Evolutionary conservation across 2,797 vertebrate species (phyloP), one percentile per base, ranked within the genome.

Genomic region (Anguilla obscura): DNA sequence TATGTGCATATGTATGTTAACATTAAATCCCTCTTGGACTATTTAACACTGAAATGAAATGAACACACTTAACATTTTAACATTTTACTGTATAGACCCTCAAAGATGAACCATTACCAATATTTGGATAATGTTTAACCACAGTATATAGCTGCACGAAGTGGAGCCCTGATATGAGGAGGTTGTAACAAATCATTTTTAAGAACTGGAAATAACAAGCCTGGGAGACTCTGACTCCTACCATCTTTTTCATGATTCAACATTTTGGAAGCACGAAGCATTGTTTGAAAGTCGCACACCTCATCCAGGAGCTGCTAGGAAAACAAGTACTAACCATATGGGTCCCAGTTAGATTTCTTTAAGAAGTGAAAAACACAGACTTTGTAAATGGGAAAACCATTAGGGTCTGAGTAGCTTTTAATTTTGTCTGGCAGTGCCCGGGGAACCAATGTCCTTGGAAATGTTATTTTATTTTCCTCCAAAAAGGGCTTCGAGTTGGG

Each of bases 371-470:
- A 88, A 88, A 54, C 88, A 66, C 60, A 86, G 58, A 40, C 69
- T 66, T 88, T 50, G 58, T 63, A 88, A 60, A 88, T 86, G 88
- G 88, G 86, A 88, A 88, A 86, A 79, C 85, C 88, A 88, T 88
- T 86, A 88, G 45, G 76, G 56, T 54, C 58, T 71, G 48, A 48
- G 45, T 8, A 69, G 76, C 56, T 86, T 83, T 86, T 71, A 54
- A 50, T 83, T 69, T 83, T 71, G 56, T 66, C 85, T 80, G 18
- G 84, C 36, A 86, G 58, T 52, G 76, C 45, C 58, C 33, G 2
- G 21, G 48, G 88, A 86, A 33, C 58, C 66, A 48, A 76, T 40
- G n/a, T 66, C 88, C 82, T 88, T 88, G 85, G 86, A 86, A 88
- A 88, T 82, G 84, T 58, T 80, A 71, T 27, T 30, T 71, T 71